These are phyloP conservation scores for Brachypodius melanocephalos DNA, from an alignment of 2,113 vertebrate species.

Conservation along the genomic window DNA sequence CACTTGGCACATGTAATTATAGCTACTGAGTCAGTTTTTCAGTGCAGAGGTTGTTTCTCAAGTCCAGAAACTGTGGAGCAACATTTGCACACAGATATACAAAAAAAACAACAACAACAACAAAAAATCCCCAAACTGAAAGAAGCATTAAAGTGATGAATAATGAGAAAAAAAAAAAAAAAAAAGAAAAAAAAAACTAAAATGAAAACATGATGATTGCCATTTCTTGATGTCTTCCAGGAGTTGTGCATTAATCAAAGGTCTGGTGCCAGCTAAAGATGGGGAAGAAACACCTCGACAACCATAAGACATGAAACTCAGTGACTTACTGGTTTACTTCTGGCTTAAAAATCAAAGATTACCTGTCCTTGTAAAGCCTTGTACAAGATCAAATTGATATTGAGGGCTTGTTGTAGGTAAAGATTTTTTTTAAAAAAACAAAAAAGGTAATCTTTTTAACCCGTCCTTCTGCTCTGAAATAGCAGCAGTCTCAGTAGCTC, in stretches of 20 bases:
- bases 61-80: background rate
- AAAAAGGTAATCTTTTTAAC: background rate
- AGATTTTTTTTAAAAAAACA: background rate
- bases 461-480: background rate
- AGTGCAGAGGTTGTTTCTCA: background rate
- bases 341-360: background rate
- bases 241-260: background rate
- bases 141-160: background rate
- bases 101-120: too few species aligned
- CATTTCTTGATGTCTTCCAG: background rate
- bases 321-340: background rate
- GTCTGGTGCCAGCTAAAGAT: background rate
- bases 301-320: background rate
- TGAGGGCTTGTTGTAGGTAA: background rate
- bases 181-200: accelerated
- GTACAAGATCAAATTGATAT: background rate
- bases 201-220: background rate
- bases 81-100: background rate
- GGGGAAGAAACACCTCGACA: background rate
- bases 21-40: background rate
- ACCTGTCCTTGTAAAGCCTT: background rate
- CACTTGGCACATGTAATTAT: background rate
- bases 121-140: background rate
- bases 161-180: background rate
- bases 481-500: background rate